These are phyloP conservation scores for Doris montereyensis DNA, from an alignment of 2,888 invertebrate genomes.

Conservation along the genomic window DNA sequence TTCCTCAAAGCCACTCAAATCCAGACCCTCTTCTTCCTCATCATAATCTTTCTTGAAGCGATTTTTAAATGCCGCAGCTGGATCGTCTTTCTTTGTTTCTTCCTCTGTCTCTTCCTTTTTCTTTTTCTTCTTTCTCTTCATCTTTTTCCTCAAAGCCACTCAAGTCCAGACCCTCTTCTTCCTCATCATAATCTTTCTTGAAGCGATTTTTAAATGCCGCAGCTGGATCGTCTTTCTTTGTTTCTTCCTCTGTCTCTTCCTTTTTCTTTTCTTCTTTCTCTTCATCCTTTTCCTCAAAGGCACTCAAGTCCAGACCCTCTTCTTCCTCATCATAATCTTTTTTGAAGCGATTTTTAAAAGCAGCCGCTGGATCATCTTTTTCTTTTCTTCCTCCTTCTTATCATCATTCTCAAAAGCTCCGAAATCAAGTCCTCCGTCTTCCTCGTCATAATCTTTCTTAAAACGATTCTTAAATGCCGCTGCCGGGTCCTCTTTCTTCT, in stretches of 20 bases:
- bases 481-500: slow-evolving; percentile 28
- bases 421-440: slow-evolving; percentile 35
- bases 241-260: slow-evolving; percentile 2
- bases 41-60: slow-evolving; percentile 38
- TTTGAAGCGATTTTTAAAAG: slow-evolving; percentile 39
- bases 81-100: slow-evolving; percentile 29
- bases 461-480: slow-evolving; percentile 37
- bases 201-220: slow-evolving; percentile 37
- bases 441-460: slow-evolving; percentile 27
- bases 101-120: not conserved
- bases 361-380: slow-evolving; percentile 33
- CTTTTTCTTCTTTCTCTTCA: not conserved
- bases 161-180: slow-evolving; percentile 29
- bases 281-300: slow-evolving; percentile 28
- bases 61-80: slow-evolving; percentile 36
- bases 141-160: slow-evolving; percentile 7
- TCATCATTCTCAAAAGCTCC: not conserved
- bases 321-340: slow-evolving; percentile 39
- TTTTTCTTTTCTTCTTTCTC: slow-evolving; percentile 25
- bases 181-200: slow-evolving; percentile 39
- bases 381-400: slow-evolving; percentile 17
- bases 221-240: slow-evolving; percentile 34
- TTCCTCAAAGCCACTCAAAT: slow-evolving; percentile 25
- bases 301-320: slow-evolving; percentile 29
- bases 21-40: slow-evolving; percentile 1